phyloP scores from a whole-genome alignment of 2,113 vertebrate species.

The Passer domesticus region DNA sequence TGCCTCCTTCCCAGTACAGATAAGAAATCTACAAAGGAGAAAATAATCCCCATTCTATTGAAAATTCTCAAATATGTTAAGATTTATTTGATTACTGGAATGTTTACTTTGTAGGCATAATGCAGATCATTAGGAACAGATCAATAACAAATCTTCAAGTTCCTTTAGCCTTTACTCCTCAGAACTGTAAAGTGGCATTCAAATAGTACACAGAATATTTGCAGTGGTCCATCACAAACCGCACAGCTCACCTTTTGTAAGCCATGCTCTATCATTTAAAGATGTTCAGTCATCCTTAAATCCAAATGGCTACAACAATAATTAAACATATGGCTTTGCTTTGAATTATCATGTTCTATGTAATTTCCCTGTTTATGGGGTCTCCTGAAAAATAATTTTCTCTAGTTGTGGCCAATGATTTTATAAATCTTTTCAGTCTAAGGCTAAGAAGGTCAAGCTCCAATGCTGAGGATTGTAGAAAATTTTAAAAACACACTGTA shows the following conservation, averaged over 20 bases:
- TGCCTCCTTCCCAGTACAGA: background rate
- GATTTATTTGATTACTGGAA: background rate
- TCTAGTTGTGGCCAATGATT: background rate
- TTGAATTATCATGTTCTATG: background rate
- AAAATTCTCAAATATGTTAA: background rate
- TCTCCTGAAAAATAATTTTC: background rate
- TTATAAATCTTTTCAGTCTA: background rate
- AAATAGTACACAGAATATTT: background rate
- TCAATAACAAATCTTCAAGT: background rate
- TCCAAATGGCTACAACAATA: background rate
- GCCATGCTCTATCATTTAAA: background rate
- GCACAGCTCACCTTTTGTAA: background rate
- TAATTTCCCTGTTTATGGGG: background rate
- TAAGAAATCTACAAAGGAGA: background rate
- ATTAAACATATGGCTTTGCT: background rate
- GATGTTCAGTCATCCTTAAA: background rate
- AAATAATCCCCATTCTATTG: background rate
- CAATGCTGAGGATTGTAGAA: background rate
- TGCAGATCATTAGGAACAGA: background rate
- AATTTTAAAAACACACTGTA: background rate
- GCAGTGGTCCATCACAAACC: background rate
- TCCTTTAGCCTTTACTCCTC: background rate
- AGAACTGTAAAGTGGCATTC: background rate
- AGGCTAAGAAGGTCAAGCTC: background rate
- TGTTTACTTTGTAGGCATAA: background rate